These are phyloP conservation scores for Dendrolimus kikuchii DNA, from an alignment of 1,140 invertebrate genomes.

Conservation along the genomic window DNA sequence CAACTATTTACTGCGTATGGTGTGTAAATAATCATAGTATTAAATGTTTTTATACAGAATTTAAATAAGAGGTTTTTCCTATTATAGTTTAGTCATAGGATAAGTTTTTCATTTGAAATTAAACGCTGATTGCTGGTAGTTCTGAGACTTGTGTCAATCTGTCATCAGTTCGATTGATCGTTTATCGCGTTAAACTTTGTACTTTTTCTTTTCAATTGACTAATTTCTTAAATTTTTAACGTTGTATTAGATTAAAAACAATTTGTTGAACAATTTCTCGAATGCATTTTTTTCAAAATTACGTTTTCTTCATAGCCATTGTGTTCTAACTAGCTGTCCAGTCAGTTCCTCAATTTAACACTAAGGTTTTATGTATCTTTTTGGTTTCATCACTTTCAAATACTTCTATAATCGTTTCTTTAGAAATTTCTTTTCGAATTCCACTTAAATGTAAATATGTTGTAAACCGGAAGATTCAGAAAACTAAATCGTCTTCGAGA, in stretches of 20 bases:
- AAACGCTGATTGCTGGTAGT: neutral
- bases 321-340: no score
- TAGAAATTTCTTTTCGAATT: no score
- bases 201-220: neutral
- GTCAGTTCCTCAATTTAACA: no score
- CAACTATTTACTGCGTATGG: neutral
- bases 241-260: neutral
- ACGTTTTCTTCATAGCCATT: no score
- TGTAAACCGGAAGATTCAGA: no score
- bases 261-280: neutral
- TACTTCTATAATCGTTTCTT: no score
- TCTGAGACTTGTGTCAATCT: no score
- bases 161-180: no score
- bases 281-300: no score
- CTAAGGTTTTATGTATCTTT: no score
- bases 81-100: constrained; percentile 7
- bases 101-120: constrained; percentile 7
- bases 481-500: neutral
- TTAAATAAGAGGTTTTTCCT: neutral
- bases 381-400: no score
- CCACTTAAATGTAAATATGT: no score
- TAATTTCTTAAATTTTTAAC: neutral
- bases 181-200: constrained; percentile 1
- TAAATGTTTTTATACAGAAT: constrained; percentile 1
- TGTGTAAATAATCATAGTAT: constrained; percentile 5